Evolutionary conservation across 2,113 vertebrate species (phyloP).

Genomic region (Sardina pilchardus): DNA sequence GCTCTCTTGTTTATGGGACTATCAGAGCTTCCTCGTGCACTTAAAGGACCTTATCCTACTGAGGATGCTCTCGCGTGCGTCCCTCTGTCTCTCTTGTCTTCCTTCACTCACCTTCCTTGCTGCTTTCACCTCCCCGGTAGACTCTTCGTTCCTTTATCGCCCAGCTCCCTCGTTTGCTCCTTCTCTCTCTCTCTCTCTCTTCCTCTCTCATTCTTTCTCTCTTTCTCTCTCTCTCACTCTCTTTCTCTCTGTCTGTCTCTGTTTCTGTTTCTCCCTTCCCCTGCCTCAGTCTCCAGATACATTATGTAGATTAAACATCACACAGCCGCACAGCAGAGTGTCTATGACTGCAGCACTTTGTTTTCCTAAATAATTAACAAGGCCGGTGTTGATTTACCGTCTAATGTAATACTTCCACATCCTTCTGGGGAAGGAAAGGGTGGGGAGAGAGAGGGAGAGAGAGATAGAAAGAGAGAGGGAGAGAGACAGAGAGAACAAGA

Average conservation of each 20-base stretch:
- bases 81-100: not conserved
- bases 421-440: constrained; percentile 46
- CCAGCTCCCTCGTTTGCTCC: constrained; percentile 36
- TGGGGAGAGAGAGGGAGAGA: not conserved
- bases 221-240: not conserved
- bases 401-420: constrained; percentile 63
- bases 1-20: not conserved
- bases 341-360: constrained; percentile 66
- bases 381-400: constrained; percentile 61
- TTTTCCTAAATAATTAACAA: constrained; percentile 70
- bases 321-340: constrained; percentile 54
- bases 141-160: not conserved
- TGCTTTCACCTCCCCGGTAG: not conserved
- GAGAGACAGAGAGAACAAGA: not conserved
- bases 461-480: not conserved
- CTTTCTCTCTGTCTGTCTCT: not conserved
- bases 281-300: constrained; percentile 52
- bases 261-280: constrained; percentile 17
- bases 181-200: constrained; percentile 4
- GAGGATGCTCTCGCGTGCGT: not conserved
- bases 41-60: not conserved
- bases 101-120: not conserved
- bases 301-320: constrained; percentile 67
- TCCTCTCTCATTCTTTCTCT: constrained; percentile 31
- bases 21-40: constrained; percentile 1